Evolutionary conservation across 2,797 vertebrate species (phyloP), one percentile per base, ranked within the genome.

Genomic region (Squalus acanthias): DNA sequence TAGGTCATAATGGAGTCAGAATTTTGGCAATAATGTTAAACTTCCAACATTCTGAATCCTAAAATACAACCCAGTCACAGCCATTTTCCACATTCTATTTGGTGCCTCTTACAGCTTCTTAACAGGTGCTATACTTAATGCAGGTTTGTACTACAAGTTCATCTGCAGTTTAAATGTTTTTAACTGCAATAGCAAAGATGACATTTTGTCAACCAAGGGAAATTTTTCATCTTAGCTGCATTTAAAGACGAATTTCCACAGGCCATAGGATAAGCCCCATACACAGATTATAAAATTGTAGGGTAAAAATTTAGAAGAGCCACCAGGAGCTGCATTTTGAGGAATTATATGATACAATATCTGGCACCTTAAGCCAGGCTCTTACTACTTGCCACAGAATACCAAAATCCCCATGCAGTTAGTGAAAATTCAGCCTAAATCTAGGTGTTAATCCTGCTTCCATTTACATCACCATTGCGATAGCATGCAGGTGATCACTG

Each of bases 401-500:
- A 95, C 70, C 53, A 57, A 74, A 57, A 74, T 69, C 97, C 96
- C 96, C 98, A 97, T 98, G 98, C 98, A 97, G 97, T 97, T 97
- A 97, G 97, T 94, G 50, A 39, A 96, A 57, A 24, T 33, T 46
- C n/a, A 60, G 69, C 57, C 69, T 79, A 94, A 95, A 22, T 76
- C 63, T 57, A 96, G 70, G 0, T 74, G 89, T 96, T 96, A 96
- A 96, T 96, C 85, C 65, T 87, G 63, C 70, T 69, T 88, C 67
- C 65, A 50, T 53, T 96, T 88, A 97, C 97, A 97, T 97, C 97
- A 26, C 60, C 22, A 97, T 96, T 97, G 97, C 96, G 97, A 96
- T 0, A 96, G 65, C 97, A 97, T 96, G 96, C 97, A 97, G 96
- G 96, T 97, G 96, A 97, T 92, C 97, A 97, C 96, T 97, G 97